These are phyloP conservation scores for Apis florea DNA, from an alignment of 1,140 invertebrate genomes.

Conservation along the genomic window DNA sequence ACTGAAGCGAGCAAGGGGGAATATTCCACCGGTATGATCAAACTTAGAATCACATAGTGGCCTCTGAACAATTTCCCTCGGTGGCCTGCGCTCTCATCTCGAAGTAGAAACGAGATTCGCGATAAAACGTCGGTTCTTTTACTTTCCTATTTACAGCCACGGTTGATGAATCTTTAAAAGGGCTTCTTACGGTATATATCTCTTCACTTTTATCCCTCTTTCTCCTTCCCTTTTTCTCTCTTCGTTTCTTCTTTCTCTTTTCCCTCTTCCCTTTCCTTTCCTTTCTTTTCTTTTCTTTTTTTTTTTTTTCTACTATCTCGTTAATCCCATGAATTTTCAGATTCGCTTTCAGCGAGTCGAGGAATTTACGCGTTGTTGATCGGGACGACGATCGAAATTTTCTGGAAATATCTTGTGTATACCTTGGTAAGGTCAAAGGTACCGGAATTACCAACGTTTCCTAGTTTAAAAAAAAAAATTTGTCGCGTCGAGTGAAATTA, in stretches of 20 bases:
- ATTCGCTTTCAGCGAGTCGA: slow-evolving; percentile 9
- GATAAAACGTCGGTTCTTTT: slow-evolving; percentile 12
- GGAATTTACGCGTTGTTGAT: slow-evolving; percentile 31
- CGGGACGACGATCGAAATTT: slow-evolving; percentile 29
- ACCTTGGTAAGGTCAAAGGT: too few relatives aligned
- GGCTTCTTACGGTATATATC: background rate
- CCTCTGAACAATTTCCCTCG: background rate
- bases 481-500: too few relatives aligned
- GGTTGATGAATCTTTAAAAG: slow-evolving; percentile 27
- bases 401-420: slow-evolving; percentile 4
- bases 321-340: slow-evolving; percentile 6
- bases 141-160: background rate
- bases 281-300: background rate
- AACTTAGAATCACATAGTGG: background rate
- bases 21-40: slow-evolving; percentile 1
- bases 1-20: background rate
- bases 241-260: background rate
- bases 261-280: background rate
- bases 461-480: too few relatives aligned
- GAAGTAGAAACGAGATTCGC: background rate
- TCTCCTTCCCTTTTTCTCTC: background rate
- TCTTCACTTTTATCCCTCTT: background rate
- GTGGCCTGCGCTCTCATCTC: background rate
- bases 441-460: too few relatives aligned
- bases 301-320: background rate